phyloP scores from a whole-genome alignment of 2,113 vertebrate species.

The Limanda limanda region DNA sequence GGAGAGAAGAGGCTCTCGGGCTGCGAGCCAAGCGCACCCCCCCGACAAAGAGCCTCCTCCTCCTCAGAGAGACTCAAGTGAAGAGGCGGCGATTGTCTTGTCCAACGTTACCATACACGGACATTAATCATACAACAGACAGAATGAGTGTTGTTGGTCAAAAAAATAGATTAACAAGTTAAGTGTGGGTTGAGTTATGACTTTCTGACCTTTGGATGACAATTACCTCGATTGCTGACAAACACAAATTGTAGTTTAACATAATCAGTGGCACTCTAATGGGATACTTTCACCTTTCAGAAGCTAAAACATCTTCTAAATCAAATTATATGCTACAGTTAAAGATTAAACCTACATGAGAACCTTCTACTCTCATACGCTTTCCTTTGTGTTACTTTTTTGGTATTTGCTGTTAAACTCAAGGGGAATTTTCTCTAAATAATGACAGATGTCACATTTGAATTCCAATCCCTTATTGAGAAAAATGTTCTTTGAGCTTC shows the following conservation, averaged over 20 bases:
- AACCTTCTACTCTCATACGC: not conserved
- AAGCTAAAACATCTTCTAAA: not conserved
- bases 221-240: conserved; percentile 37
- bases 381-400: not conserved
- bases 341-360: not conserved
- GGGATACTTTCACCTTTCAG: not conserved
- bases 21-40: conserved; percentile 66
- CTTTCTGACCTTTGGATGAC: conserved; percentile 63
- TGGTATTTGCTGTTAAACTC: not conserved
- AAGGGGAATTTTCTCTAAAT: not conserved
- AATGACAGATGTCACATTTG: not conserved
- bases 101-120: conserved; percentile 57
- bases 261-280: conserved; percentile 10
- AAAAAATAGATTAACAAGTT: conserved; percentile 77
- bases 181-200: conserved; percentile 73
- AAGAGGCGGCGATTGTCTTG: conserved; percentile 71
- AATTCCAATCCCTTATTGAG: not conserved
- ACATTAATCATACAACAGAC: conserved; percentile 77
- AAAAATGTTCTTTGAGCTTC: not conserved
- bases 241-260: conserved; percentile 54
- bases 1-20: conserved; percentile 73
- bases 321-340: not conserved
- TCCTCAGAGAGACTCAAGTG: conserved; percentile 54
- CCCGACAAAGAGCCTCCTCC: conserved; percentile 69
- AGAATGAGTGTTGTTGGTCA: conserved; percentile 58